These are phyloP conservation scores for Saccopteryx leptura DNA, from an alignment of 2,113 vertebrate species.

Conservation along the genomic window DNA sequence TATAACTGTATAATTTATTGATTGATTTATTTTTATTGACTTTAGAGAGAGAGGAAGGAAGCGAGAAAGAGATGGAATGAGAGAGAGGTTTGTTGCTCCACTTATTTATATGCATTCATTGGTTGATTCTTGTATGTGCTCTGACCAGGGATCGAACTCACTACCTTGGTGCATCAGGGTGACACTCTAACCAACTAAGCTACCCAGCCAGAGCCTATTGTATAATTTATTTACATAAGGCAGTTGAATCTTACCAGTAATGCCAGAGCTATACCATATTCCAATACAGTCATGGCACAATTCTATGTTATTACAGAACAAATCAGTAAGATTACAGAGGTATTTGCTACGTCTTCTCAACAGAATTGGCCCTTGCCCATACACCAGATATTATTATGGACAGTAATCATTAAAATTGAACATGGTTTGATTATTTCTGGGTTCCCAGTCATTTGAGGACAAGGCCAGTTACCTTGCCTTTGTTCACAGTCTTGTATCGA, in stretches of 20 bases:
- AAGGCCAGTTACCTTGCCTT: background rate
- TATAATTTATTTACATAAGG: background rate
- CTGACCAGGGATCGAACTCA: too few relatives aligned
- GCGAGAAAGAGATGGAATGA: too few relatives aligned
- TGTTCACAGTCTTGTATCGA: background rate
- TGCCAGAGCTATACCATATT: background rate
- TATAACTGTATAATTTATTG: background rate
- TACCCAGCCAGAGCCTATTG: background rate
- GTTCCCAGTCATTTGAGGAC: background rate
- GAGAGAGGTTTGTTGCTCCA: too few relatives aligned
- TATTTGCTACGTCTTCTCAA: background rate
- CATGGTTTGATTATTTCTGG: background rate
- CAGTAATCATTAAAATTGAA: background rate
- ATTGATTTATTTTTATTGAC: too few relatives aligned
- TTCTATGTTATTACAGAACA: conserved; percentile 28
- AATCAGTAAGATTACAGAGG: conserved; percentile 7
- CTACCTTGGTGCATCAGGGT: too few relatives aligned
- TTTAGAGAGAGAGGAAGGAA: too few relatives aligned
- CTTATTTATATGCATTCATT: too few relatives aligned
- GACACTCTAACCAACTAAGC: too few relatives aligned
- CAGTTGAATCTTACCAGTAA: background rate
- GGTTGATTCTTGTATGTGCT: too few relatives aligned
- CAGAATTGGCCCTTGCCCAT: background rate
- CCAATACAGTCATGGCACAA: background rate
- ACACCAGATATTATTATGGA: background rate